Percentiles rank a stretch among this genome's conserved stretches.
Evolutionary conservation across 2,797 vertebrate species (phyloP).

Genomic region (Chaenodraco wilsoni): DNA sequence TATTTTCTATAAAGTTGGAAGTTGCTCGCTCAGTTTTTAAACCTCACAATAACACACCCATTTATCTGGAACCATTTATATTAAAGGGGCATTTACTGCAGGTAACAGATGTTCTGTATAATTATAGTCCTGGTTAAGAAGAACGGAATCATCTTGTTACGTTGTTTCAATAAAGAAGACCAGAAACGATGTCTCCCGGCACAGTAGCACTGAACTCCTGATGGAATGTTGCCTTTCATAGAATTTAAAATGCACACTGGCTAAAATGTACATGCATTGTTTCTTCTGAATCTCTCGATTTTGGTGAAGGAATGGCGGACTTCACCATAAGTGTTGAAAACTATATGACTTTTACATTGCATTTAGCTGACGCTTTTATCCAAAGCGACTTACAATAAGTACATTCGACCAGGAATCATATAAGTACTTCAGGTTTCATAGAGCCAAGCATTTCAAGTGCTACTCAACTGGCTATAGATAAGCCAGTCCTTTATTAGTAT

Average conservation of each 20-base stretch:
- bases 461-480: too few relatives aligned
- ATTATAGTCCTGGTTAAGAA: conserved; percentile 6
- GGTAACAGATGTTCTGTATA: background rate
- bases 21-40: conserved; percentile 29
- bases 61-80: conserved; percentile 1
- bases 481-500: too few relatives aligned
- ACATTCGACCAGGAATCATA: too few relatives aligned
- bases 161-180: conserved; percentile 2
- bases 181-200: background rate
- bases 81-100: background rate
- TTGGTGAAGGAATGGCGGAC: background rate
- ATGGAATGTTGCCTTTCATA: conserved; percentile 4
- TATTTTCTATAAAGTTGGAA: conserved; percentile 24
- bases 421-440: too few relatives aligned
- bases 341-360: too few relatives aligned
- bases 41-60: background rate
- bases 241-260: conserved; percentile 11
- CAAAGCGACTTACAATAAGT: too few relatives aligned
- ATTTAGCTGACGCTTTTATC: too few relatives aligned
- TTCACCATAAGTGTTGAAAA: background rate
- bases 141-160: conserved; percentile 4
- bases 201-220: background rate
- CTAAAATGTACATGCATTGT: background rate
- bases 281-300: background rate
- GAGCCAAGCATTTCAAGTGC: too few relatives aligned